Percentiles rank a stretch among this genome's conserved stretches.
These are phyloP conservation scores for Acleris sparsana DNA, from an alignment of 2,888 invertebrate species.

Conservation along the genomic window DNA sequence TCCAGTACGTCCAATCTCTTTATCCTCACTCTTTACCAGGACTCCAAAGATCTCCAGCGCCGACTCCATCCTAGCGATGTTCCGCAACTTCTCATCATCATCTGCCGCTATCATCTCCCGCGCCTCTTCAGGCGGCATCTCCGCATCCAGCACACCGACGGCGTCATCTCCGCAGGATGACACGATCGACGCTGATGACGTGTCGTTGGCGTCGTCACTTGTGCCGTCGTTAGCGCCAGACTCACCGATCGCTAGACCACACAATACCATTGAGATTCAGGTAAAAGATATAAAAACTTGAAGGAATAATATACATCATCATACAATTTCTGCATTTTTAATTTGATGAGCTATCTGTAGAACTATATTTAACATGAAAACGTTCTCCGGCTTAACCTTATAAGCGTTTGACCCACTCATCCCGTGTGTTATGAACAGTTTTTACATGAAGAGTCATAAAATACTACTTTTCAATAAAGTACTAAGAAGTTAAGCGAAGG, in stretches of 20 bases:
- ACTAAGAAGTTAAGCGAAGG: too few relatives aligned
- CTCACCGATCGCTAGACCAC: constrained; percentile 82
- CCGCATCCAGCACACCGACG: constrained; percentile 88
- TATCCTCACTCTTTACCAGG: constrained; percentile 49
- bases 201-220: constrained; percentile 87
- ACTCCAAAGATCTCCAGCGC: constrained; percentile 89
- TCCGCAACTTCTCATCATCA: constrained; percentile 88
- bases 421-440: too few relatives aligned
- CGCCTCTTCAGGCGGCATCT: constrained; percentile 85
- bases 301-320: too few relatives aligned
- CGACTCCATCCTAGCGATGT: constrained; percentile 91
- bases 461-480: too few relatives aligned
- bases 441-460: too few relatives aligned
- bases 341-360: too few relatives aligned
- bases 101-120: constrained; percentile 84
- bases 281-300: constrained; percentile 44
- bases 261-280: constrained; percentile 78
- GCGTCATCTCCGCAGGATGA: constrained; percentile 90
- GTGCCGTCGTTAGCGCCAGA: constrained; percentile 84
- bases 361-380: too few relatives aligned
- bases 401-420: too few relatives aligned
- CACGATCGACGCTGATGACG: constrained; percentile 87
- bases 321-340: too few relatives aligned
- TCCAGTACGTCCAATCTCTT: too few relatives aligned
- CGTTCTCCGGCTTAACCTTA: too few relatives aligned